phyloP scores from a whole-genome alignment of 2,888 invertebrate species.

The Polyploca ridens region DNA sequence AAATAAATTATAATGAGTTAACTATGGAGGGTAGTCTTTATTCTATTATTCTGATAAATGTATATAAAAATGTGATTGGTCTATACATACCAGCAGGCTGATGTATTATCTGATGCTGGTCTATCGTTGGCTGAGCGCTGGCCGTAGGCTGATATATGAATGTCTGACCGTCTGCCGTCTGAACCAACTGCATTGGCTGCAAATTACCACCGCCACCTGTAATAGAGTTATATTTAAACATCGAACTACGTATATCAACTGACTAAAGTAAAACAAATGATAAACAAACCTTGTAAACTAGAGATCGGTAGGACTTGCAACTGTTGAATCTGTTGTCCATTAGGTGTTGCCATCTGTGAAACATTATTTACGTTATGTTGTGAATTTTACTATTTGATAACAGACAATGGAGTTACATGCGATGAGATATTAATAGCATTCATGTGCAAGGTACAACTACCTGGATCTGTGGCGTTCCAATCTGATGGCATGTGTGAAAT shows the following conservation, averaged over 20 bases:
- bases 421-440: background rate
- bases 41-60: too few species aligned
- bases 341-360: constrained; percentile 85
- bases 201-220: constrained; percentile 85
- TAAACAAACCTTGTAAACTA: constrained; percentile 80
- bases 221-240: constrained; percentile 36
- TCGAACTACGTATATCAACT: background rate
- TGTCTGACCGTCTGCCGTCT: constrained; percentile 96
- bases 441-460: constrained; percentile 60
- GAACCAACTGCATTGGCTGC: constrained; percentile 95
- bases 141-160: constrained; percentile 92
- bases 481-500: constrained; percentile 66
- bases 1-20: constrained; percentile 8
- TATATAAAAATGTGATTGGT: too few species aligned
- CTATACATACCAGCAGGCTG: constrained; percentile 72
- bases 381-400: background rate
- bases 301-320: constrained; percentile 90
- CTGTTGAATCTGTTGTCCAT: constrained; percentile 87
- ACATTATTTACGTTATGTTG: constrained; percentile 4
- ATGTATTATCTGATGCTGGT: constrained; percentile 76
- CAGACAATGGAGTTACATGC: background rate
- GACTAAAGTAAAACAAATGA: constrained; percentile 51
- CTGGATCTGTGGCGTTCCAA: constrained; percentile 79
- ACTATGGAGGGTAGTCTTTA: background rate
- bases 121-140: constrained; percentile 64